Evolutionary conservation across 2,888 invertebrate genomes (phyloP).

Genomic region (Dioctria linearis): DNA sequence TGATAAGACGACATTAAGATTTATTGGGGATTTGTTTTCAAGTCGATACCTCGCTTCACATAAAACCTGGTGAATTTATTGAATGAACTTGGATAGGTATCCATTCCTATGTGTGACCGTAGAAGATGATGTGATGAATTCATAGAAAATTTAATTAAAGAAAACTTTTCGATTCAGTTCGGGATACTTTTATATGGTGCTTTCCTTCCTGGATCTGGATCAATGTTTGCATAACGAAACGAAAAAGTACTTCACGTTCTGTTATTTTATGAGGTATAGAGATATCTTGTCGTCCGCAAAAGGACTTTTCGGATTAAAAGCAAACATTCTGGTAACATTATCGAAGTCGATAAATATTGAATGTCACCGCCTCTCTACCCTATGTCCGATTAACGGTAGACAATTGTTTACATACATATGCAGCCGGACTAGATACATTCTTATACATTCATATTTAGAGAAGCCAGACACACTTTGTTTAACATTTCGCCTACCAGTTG

Average conservation of each 20-base stretch:
- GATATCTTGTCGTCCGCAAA: background rate
- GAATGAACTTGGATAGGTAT: too few species aligned
- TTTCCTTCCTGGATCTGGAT: background rate
- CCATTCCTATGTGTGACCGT: too few species aligned
- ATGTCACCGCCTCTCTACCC: background rate
- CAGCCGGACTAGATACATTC: too few species aligned
- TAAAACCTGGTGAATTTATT: too few species aligned
- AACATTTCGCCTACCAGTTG: constrained; percentile 34
- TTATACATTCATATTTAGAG: too few species aligned
- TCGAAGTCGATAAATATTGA: constrained; percentile 30
- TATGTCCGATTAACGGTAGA: constrained; percentile 2
- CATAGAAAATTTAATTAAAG: too few species aligned
- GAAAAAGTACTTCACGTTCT: too few species aligned
- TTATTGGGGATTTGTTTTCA: background rate
- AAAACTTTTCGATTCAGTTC: too few species aligned
- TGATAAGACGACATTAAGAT: background rate
- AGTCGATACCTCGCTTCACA: background rate
- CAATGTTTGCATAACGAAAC: background rate
- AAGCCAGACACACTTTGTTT: background rate
- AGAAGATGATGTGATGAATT: too few species aligned
- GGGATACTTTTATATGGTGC: background rate
- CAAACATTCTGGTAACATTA: constrained; percentile 21
- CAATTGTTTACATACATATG: background rate
- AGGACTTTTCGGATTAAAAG: constrained; percentile 19
- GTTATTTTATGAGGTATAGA: background rate